phyloP scores from a whole-genome alignment of 2,113 vertebrate species.

The Tilapia sparmanii region DNA sequence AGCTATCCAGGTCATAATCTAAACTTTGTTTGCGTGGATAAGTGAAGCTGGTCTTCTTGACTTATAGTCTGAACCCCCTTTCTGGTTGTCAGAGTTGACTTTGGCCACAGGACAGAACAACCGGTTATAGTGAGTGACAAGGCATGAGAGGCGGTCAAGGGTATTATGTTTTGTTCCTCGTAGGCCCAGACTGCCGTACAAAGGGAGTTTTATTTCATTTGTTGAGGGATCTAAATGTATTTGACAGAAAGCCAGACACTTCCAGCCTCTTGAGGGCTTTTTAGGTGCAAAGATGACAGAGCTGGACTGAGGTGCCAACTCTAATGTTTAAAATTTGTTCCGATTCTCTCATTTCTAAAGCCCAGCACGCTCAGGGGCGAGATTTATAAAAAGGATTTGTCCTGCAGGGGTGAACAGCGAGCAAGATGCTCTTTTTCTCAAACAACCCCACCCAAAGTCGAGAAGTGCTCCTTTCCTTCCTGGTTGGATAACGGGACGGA shows the following conservation, averaged over 20 bases:
- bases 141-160: slow-evolving; percentile 24
- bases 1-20: background rate
- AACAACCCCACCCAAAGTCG: slow-evolving; percentile 12
- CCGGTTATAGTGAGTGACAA: slow-evolving; percentile 29
- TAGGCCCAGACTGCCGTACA: slow-evolving; percentile 3
- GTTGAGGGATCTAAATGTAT: slow-evolving; percentile 14
- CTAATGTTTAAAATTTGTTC: background rate
- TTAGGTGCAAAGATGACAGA: background rate
- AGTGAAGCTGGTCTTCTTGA: slow-evolving; percentile 36
- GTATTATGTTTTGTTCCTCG: slow-evolving; percentile 20
- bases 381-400: background rate
- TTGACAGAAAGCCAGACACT: slow-evolving; percentile 9
- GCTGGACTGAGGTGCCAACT: background rate
- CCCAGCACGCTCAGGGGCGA: background rate
- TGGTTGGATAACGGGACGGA: slow-evolving; percentile 45
- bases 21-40: slow-evolving; percentile 35
- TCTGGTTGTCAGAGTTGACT: slow-evolving; percentile 45
- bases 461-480: slow-evolving; percentile 41
- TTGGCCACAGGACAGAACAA: slow-evolving; percentile 33
- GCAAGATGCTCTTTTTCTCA: background rate
- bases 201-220: slow-evolving; percentile 46
- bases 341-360: background rate
- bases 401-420: background rate
- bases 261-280: background rate
- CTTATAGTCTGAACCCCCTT: slow-evolving; percentile 32